Conservation (phyloP, 2,113 vertebrate genomes). For the Myiozetetes cayanensis region DNA sequence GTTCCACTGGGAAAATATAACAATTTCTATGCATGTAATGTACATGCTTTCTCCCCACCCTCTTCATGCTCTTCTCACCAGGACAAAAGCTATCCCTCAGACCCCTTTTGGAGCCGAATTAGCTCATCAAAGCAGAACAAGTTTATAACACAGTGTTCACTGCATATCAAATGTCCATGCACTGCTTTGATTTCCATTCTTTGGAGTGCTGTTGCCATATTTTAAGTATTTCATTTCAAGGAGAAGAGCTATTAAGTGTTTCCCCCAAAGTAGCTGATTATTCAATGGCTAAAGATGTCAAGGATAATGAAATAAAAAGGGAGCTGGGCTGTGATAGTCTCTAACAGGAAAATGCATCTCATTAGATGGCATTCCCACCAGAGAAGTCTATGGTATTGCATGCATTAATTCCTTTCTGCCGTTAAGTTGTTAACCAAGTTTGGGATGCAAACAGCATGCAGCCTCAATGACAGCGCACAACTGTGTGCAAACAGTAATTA, state of each 20-base stretch:
- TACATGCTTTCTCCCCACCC: neutral
- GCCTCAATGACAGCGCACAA: neutral
- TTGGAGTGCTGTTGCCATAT: conserved; percentile 35
- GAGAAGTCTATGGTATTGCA: neutral
- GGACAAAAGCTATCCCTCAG: conserved; percentile 18
- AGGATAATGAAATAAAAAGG: conserved; percentile 51
- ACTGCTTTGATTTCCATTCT: conserved; percentile 26
- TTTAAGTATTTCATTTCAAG: conserved; percentile 59
- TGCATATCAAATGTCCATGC: conserved; percentile 39
- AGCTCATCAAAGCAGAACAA: conserved; percentile 55
- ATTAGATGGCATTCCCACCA: conserved; percentile 38
- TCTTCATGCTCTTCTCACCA: conserved; percentile 27
- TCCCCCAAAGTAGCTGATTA: conserved; percentile 40
- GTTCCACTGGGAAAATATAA: conserved; percentile 52
- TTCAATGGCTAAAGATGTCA: conserved; percentile 60
- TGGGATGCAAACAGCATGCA: conserved; percentile 40
- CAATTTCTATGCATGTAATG: conserved; percentile 29
- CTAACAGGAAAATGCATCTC: neutral
- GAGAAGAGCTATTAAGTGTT: conserved; percentile 52
- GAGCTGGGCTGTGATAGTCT: neutral
- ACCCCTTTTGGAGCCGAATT: conserved; percentile 48
- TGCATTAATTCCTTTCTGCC: conserved; percentile 38
- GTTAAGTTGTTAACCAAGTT: neutral
- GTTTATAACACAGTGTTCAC: conserved; percentile 13
- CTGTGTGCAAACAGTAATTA: conserved; percentile 60